These are phyloP conservation scores for Scaptomyza pallida DNA, from an alignment of 1,140 invertebrate genomes.

Conservation along the genomic window DNA sequence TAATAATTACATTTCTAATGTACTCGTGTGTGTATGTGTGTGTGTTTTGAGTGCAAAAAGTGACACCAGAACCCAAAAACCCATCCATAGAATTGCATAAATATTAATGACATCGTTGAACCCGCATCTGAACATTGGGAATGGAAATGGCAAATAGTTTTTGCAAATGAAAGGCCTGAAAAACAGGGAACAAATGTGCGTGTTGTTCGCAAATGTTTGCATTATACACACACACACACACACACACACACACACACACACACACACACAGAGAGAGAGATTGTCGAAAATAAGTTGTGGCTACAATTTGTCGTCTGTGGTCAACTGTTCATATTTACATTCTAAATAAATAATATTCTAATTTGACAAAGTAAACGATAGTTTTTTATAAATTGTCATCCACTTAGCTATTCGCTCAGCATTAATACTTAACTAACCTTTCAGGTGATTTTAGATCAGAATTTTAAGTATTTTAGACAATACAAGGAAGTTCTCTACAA, in stretches of 20 bases:
- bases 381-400: constrained; percentile 76
- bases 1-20: constrained; percentile 84
- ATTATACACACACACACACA: constrained; percentile 56
- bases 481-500: too few species aligned
- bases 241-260: constrained; percentile 34
- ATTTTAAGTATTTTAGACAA: too few species aligned
- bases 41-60: constrained; percentile 52
- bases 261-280: constrained; percentile 1
- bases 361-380: constrained; percentile 79
- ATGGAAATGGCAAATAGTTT: constrained; percentile 3
- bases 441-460: too few species aligned
- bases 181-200: constrained; percentile 68
- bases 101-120: constrained; percentile 75
- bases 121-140: constrained; percentile 25
- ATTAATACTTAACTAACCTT: constrained; percentile 59
- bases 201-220: constrained; percentile 77
- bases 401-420: constrained; percentile 35
- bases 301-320: constrained; percentile 73
- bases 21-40: constrained; percentile 18
- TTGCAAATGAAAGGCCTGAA: constrained; percentile 5
- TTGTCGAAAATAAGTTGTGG: constrained; percentile 43
- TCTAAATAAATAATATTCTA: constrained; percentile 83
- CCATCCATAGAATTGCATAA: constrained; percentile 56
- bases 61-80: constrained; percentile 33
- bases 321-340: constrained; percentile 77